phyloP scores from a whole-genome alignment of 2,113 vertebrate species.

The Sakesphorus luctuosus region DNA sequence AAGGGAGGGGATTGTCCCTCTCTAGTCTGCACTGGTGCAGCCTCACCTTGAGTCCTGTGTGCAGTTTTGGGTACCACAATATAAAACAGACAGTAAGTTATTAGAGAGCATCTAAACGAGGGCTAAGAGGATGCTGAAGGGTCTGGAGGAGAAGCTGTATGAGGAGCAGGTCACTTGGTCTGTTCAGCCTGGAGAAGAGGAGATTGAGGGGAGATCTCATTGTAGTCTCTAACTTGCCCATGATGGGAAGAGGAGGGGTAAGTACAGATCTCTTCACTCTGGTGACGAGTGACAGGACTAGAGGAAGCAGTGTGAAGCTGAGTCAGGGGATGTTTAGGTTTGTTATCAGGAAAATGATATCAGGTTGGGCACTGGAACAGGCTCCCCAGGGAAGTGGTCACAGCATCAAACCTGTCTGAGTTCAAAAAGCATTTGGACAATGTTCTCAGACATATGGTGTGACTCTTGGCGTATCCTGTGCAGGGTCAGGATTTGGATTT shows the following conservation, averaged over 20 bases:
- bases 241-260: background rate
- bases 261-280: background rate
- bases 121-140: background rate
- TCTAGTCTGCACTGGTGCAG: too few species aligned
- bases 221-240: accelerated
- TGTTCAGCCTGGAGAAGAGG: background rate
- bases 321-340: background rate
- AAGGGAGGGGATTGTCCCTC: too few species aligned
- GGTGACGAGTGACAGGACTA: too few species aligned
- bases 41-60: too few species aligned
- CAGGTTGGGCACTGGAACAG: background rate
- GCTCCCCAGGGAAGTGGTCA: background rate
- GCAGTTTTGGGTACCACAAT: background rate
- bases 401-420: background rate
- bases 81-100: background rate
- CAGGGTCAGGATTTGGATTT: background rate
- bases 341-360: background rate
- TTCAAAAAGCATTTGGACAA: background rate
- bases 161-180: background rate
- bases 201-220: background rate
- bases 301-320: background rate
- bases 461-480: background rate
- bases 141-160: background rate
- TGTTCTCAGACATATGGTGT: background rate
- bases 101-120: background rate